phyloP scores from a whole-genome alignment of 2,797 vertebrate species.

The Falco biarmicus region DNA sequence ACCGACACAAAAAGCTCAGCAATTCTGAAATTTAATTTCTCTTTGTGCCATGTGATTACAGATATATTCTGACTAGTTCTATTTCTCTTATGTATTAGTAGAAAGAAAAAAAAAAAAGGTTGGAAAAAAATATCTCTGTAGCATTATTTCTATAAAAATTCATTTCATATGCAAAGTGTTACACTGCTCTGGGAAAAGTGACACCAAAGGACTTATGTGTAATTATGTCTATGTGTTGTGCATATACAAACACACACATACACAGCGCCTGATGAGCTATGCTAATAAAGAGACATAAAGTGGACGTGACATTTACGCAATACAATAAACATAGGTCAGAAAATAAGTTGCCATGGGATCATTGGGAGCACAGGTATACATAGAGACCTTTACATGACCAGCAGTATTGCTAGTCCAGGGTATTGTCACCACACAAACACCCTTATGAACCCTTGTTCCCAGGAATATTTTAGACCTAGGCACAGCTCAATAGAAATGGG shows the following conservation, averaged over 20 bases:
- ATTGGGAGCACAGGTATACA: not conserved
- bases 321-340: slow-evolving; percentile 50
- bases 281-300: slow-evolving; percentile 44
- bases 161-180: slow-evolving; percentile 43
- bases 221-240: slow-evolving; percentile 48
- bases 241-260: slow-evolving; percentile 16
- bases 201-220: not conserved
- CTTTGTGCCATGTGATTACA: slow-evolving; percentile 15
- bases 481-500: not conserved
- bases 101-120: not conserved
- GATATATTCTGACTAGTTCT: slow-evolving; percentile 20
- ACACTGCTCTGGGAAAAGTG: slow-evolving; percentile 13
- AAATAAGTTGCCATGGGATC: slow-evolving; percentile 7
- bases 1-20: not conserved
- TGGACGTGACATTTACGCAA: slow-evolving; percentile 15
- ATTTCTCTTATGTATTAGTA: slow-evolving; percentile 2
- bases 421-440: not conserved
- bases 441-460: not conserved
- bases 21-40: slow-evolving; percentile 32
- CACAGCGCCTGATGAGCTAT: not conserved
- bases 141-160: slow-evolving; percentile 34
- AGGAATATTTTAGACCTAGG: not conserved
- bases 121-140: not conserved
- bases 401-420: not conserved
- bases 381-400: not conserved